Base-by-base conservation (phyloP, 2,113 vertebrate species). In the Ifrita kowaldi region DNA sequence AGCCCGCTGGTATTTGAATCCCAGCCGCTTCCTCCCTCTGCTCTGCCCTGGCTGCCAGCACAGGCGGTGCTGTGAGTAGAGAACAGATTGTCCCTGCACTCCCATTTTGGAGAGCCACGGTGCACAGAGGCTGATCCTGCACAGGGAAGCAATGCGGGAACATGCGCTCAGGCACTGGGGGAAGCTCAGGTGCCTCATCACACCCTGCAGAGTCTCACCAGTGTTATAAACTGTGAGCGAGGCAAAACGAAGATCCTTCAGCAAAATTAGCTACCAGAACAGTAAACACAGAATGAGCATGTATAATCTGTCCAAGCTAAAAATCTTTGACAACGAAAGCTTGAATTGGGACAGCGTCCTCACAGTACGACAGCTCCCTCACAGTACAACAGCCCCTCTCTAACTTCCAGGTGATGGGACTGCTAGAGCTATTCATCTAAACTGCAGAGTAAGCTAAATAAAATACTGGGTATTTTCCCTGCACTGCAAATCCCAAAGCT, bases 111-210 rank as follows among this genome's bases (percentile, higher is more conserved):
- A 78, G 64, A 63, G 1, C 3, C 24, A 12, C 44, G 17, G 86
- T 28, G 14, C 73, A 5, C 0, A 1, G 46, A 62, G 30, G 9
- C 27, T 4, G 7, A 0, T 9, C 5, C 39, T 67, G 62, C 87
- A 50, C 7, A 74, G 12, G 27, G 57, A 32, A 56, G 24, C 2
- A 1, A 9, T 1, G 49, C 0, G 0, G 49, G 49, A 65, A 35
- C n/a, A 41, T 49, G 7, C 0, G 0, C 71, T 37, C 24, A 3
- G 44, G 23, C 55, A 9, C 13, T 0, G 1, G 41, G 11, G 9
- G 6, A 53, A 47, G n/a, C 42, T 55, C 63, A 28, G 47, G 37
- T 28, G 55, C 7, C 46, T 18, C 4, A 0, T 3, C 4, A 9
- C 1, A 21, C 8, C 35, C 26, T 46, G n/a, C 30, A 27, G 30